These are phyloP conservation scores for Xestia rhomboidea DNA, from an alignment of 2,888 invertebrate species.

Conservation along the genomic window DNA sequence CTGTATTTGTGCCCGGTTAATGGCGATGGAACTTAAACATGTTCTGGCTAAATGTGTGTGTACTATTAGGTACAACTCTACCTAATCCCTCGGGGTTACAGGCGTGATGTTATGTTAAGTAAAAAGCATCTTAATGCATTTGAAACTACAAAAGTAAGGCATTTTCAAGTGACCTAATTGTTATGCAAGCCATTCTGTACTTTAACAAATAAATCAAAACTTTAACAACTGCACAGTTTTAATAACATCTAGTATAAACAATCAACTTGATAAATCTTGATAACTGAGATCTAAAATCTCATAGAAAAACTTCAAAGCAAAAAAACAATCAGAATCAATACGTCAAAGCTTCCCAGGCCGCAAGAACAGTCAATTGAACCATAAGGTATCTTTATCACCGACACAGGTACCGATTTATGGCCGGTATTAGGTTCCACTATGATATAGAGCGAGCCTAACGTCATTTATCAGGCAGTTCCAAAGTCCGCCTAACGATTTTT, in stretches of 20 bases:
- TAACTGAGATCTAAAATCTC: neutral
- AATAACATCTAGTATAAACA: neutral
- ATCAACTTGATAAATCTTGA: neutral
- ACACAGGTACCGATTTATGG: conserved; percentile 43
- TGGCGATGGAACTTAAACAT: neutral
- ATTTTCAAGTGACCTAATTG: neutral
- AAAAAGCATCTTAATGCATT: neutral
- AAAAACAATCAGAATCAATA: neutral
- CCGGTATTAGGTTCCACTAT: conserved; percentile 28
- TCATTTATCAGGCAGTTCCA: conserved; percentile 45
- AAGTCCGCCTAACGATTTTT: conserved; percentile 33
- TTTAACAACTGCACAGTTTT: too few relatives aligned
- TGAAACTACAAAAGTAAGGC: too few relatives aligned
- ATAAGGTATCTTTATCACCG: conserved; percentile 6
- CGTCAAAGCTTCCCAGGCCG: too few relatives aligned
- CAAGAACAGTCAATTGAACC: conserved; percentile 6
- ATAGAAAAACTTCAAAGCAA: neutral
- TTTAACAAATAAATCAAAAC: too few relatives aligned
- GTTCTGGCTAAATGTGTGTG: too few relatives aligned
- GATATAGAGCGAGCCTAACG: conserved; percentile 47
- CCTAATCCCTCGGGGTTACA: neutral
- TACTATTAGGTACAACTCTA: neutral
- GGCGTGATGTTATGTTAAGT: neutral
- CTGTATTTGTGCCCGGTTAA: neutral
- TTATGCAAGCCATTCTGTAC: too few relatives aligned